Conservation (phyloP, 2,888 invertebrate genomes). For the Catotricha subobsoleta region DNA sequence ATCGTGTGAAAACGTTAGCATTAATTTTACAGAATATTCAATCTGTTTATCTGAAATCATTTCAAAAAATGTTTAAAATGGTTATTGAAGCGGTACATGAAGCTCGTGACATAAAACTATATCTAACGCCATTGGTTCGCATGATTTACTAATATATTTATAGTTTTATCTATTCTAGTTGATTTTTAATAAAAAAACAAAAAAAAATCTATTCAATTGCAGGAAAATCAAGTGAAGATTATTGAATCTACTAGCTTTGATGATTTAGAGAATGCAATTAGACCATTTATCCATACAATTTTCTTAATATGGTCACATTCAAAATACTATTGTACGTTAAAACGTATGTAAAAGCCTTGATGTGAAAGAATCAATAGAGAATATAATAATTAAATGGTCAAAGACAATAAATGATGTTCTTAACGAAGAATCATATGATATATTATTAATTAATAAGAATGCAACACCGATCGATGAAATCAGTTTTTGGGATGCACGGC, state of each 20-base stretch:
- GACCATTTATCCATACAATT: too few species aligned
- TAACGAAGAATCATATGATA: slow-evolving; percentile 15
- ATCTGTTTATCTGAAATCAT: slow-evolving; percentile 62
- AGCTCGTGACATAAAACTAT: slow-evolving; percentile 64
- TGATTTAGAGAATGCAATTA: too few species aligned
- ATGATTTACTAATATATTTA: too few species aligned
- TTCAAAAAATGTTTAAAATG: slow-evolving; percentile 59
- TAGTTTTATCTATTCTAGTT: too few species aligned
- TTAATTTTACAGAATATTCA: slow-evolving; percentile 55
- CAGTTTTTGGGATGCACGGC: slow-evolving; percentile 60
- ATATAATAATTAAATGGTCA: slow-evolving; percentile 73
- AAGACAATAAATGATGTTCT: slow-evolving; percentile 42
- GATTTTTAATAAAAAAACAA: too few species aligned
- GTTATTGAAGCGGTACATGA: slow-evolving; percentile 58
- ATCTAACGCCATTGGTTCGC: slow-evolving; percentile 34
- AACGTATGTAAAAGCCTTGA: too few species aligned
- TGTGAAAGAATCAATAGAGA: slow-evolving; percentile 60
- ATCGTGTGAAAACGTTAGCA: slow-evolving; percentile 67
- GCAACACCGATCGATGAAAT: slow-evolving; percentile 56
- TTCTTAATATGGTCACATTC: too few species aligned
- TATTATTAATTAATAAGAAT: slow-evolving; percentile 41
- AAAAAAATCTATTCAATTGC: too few species aligned
- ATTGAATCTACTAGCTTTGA: too few species aligned
- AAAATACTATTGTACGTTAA: too few species aligned
- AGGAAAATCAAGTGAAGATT: too few species aligned